Conservation (phyloP, 1,140 invertebrate genomes). For the Zaprionus vittiger region DNA sequence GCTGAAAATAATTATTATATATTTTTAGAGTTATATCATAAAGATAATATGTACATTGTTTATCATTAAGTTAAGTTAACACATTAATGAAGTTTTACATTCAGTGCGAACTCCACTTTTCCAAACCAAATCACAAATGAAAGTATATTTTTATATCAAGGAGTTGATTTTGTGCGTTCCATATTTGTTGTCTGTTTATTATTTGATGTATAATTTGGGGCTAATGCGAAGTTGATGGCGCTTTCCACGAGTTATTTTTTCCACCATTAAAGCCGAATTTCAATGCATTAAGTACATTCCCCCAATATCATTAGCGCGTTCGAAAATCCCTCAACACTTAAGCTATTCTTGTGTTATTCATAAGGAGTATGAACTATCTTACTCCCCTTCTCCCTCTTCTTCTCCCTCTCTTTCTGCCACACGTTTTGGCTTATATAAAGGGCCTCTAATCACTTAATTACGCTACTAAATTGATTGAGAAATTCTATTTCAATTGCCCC, state of each 20-base stretch:
- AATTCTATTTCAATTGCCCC: conserved; percentile 7
- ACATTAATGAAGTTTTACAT: too few species aligned
- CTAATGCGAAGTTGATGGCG: background rate
- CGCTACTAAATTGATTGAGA: conserved; percentile 11
- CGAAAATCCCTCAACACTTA: background rate
- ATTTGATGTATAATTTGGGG: background rate
- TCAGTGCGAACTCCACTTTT: too few species aligned
- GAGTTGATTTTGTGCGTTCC: too few species aligned
- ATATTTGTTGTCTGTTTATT: too few species aligned
- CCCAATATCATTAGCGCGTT: background rate
- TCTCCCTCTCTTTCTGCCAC: background rate
- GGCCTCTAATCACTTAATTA: conserved; percentile 23
- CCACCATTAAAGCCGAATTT: background rate
- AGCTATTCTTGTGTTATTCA: background rate
- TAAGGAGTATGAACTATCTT: background rate
- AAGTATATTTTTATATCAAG: too few species aligned
- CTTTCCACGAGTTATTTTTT: background rate
- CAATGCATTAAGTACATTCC: background rate
- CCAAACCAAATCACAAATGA: too few species aligned
- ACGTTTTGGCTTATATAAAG: background rate
- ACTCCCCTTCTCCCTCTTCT: background rate
- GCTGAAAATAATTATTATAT: too few species aligned
- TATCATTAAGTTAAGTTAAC: too few species aligned
- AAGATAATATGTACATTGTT: too few species aligned
- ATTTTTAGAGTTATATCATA: too few species aligned